Evolutionary conservation across 1,140 invertebrate genomes (phyloP), one percentile per base, ranked within the genome.

Genomic region (Antheraea pernyi): DNA sequence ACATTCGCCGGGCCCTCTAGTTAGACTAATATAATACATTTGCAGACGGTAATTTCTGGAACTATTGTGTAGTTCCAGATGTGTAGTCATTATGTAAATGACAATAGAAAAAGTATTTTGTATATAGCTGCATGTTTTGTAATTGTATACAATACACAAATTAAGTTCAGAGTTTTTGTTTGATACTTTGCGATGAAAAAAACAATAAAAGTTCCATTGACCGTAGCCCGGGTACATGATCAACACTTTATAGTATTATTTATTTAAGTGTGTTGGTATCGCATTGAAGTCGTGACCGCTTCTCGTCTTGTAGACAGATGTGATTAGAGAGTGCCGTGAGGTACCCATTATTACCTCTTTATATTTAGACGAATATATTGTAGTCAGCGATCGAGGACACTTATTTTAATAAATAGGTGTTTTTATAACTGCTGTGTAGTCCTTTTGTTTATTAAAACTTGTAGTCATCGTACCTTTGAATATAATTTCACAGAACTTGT

Each of bases 141-240:
- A 4, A 2, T 30, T 30, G 22, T 30, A 2, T 30, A 30, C 4
- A 30, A 30, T 4, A 4, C 22, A 2, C 4, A 30, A 30, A 30
- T 30, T 30, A 30, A 30, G 22, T 30, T 2, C 22, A 30, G 22
- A 30, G 22, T 30, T 30, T n/a, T n/a, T 30, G 22, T 30, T 30
- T 30, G 22, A 30, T 30, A 30, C 22, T 30, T 30, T 4, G 4
- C 22, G 4, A 30, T 30, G 1, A 53, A n/a, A 53, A n/a, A 16
- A 53, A 53, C 46, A 53, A 53, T 53, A 53, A 53, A 53, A 53
- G 16, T 53, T 53, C 11, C 46, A 53, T 53, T 53, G 46, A 53
- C 46, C 46, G 46, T 13, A 53, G 5, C 11, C 5, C 16, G 13
- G 16, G 16, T 53, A 53, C 46, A 53, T 53, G 46, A 53, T 53